Conservation (phyloP, 1,140 invertebrate species). For the Dendrolimus kikuchii region DNA sequence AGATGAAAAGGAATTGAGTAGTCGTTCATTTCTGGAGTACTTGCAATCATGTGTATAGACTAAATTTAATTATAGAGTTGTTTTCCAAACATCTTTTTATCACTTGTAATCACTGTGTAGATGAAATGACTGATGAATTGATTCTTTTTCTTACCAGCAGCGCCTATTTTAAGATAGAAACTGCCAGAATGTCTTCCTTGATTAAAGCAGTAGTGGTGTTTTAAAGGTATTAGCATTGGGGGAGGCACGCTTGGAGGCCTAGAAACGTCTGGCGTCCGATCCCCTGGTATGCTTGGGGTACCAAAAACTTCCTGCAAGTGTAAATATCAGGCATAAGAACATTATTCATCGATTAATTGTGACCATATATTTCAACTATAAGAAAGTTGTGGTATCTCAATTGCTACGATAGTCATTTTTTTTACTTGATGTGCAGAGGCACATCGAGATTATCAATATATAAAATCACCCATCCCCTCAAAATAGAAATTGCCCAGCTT, state of each 20-base stretch:
- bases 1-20: no score
- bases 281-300: constrained; percentile 38
- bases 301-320: constrained; percentile 44
- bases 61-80: background rate
- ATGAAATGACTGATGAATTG: background rate
- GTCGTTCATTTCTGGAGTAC: no score
- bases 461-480: no score
- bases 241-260: constrained; percentile 29
- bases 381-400: background rate
- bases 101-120: constrained; percentile 1
- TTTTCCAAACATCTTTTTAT: constrained; percentile 1
- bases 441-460: no score
- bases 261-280: constrained; percentile 36
- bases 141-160: constrained; percentile 72
- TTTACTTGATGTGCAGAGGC: no score
- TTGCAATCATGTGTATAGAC: no score
- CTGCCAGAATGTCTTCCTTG: constrained; percentile 78
- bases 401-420: no score
- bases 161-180: constrained; percentile 83
- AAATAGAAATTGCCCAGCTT: no score
- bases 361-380: background rate
- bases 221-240: constrained; percentile 38
- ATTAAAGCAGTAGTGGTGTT: constrained; percentile 76
- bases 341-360: no score
- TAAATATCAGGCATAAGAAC: background rate